Conservation (phyloP, 2,888 invertebrate genomes). For the Aspidiotus rigidus region DNA sequence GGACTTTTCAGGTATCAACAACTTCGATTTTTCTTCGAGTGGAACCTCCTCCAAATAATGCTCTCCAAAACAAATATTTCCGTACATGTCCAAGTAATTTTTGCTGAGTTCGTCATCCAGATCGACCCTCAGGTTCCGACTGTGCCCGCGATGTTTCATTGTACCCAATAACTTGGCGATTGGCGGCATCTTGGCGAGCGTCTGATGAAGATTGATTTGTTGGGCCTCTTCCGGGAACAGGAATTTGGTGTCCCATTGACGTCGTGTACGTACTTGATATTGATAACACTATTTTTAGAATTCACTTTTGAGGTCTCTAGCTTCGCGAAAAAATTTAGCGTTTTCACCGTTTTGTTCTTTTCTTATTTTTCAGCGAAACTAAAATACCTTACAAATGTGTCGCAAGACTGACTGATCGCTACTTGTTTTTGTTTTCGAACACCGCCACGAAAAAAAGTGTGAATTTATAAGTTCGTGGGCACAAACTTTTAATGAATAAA, state of each 20-base stretch:
- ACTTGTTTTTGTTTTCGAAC: too few species aligned
- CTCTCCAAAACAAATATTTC: conserved; percentile 9
- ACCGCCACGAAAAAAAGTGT: too few species aligned
- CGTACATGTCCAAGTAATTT: conserved; percentile 1
- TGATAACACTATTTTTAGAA: not conserved
- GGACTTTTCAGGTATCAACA: too few species aligned
- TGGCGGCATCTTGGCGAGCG: not conserved
- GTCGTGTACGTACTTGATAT: conserved; percentile 2
- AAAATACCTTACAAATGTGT: too few species aligned
- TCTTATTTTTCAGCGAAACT: too few species aligned
- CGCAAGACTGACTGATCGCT: too few species aligned
- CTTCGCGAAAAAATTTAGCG: too few species aligned
- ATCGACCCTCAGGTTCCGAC: conserved; percentile 9
- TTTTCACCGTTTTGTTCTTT: too few species aligned
- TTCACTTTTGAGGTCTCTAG: not conserved
- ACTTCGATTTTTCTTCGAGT: not conserved
- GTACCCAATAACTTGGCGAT: conserved; percentile 12
- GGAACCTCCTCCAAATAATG: conserved; percentile 6
- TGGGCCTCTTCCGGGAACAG: conserved; percentile 8
- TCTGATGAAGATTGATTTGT: conserved; percentile 8
- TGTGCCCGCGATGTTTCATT: conserved; percentile 9
- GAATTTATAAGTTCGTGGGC: too few species aligned
- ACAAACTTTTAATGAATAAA: too few species aligned
- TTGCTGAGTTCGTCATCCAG: conserved; percentile 1
- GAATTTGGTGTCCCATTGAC: not conserved